Base-by-base conservation (phyloP, 2,888 invertebrate species). In the Sialis fuliginosa region DNA sequence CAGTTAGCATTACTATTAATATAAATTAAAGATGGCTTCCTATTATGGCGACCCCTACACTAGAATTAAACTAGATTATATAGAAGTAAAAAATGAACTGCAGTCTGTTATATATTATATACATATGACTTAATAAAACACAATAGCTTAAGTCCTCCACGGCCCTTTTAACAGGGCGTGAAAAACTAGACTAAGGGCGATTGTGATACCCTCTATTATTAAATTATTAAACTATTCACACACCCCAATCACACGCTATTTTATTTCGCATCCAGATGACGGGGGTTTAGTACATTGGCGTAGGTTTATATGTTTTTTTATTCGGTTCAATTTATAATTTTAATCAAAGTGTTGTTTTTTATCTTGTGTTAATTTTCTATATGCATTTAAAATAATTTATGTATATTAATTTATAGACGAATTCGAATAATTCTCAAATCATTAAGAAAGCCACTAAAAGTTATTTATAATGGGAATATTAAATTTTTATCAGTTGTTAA, bases 181-280 rank as follows among this genome's bases (percentile, higher is more conserved):
- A 47, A 47, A 22, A 47, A 42, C 42, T 42, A 47, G 47, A 42
- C 42, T 47, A 47, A 46, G 47, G 45, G 39, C 39, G 34, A 45
- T 45, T 45, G 45, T 45, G 32, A 33, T 22, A 40, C 33, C 40
- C 33, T 50, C 53, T 52, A 55, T 57, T 58, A 57, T 57, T 56
- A 55, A 56, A 57, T 56, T 54, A 57, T 56, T 55, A 54, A 56
- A 54, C 49, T 55, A 55, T 57, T 57, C 57, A 52, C 52, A 22
- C 22, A 53, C 54, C 55, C 55, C 56, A 57, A 57, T 58, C 57
- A 56, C 49, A 51, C 49, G 49, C 49, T 32, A 42, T 42, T 42
- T 41, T 37, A 37, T 37, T 37, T 12, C 37, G 37, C 37, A 37
- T n/a, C 12, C 37, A 37, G 12, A n/a, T 37, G 37, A 6, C 37